Evolutionary conservation across 92 coral and sea anemone genomes (phyloP).

Genomic region (Actinernus sp.): DNA sequence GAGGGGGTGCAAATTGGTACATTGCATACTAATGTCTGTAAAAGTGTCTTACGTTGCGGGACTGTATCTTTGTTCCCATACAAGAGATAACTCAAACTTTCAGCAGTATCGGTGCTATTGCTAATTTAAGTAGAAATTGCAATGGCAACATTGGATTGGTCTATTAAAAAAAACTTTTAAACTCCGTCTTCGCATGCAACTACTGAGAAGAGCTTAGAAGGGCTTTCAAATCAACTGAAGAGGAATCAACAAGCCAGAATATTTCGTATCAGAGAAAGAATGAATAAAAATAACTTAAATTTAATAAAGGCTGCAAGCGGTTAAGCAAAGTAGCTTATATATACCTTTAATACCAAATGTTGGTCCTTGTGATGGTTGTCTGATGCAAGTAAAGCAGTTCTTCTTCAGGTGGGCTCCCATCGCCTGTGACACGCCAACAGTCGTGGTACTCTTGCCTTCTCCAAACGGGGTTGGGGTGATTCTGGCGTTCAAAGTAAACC

Average conservation of each 20-base stretch:
- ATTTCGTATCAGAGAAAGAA: neutral
- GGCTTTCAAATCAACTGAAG: neutral
- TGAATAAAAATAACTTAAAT: neutral
- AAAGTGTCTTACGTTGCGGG: no score
- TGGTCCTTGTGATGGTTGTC: slow-evolving; percentile 99
- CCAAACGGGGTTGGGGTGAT: slow-evolving; percentile 99
- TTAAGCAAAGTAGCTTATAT: neutral
- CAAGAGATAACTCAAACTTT: no score
- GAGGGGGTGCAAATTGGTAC: no score
- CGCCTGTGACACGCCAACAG: slow-evolving; percentile 96
- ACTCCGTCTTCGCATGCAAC: no score
- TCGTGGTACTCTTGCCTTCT: slow-evolving; percentile 98
- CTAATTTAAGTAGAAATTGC: no score
- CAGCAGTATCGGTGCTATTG: no score
- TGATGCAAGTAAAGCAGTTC: slow-evolving; percentile 97
- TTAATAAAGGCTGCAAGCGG: no score
- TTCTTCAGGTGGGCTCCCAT: slow-evolving; percentile 95
- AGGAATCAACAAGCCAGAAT: neutral
- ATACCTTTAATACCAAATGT: slow-evolving; percentile 98
- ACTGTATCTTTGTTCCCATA: no score
- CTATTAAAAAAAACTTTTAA: no score
- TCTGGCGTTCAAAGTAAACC: slow-evolving; percentile 33
- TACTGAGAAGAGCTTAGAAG: no score
- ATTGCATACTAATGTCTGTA: no score
- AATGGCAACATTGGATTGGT: no score